Base-by-base conservation (phyloP, 1,140 invertebrate species). In the Druon quercuslanigerum region DNA sequence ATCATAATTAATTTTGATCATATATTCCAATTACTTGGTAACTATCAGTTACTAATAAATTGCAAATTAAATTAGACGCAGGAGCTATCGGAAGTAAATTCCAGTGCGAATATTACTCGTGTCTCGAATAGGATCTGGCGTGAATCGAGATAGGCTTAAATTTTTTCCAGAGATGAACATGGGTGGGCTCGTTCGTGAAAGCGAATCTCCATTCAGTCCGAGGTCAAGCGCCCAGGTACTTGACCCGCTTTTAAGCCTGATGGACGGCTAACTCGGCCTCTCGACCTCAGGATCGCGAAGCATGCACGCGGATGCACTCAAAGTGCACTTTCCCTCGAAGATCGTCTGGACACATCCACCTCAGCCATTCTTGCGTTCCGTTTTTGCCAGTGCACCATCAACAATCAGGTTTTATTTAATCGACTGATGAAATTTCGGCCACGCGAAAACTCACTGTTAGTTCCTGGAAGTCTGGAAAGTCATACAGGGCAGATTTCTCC, bases 381-480 rank as follows among this genome's bases (percentile, higher is more conserved):
- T 33, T 66, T 40, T 40, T 66, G 20, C 25, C 5, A 25, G 9
- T 57, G 19, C 19, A 13, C 19, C 11, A 19, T 25, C 51, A 52
- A 19, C 54, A n/a, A 57, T 57, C 56, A 57, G 56, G 56, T 57
- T 57, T 57, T 19, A 57, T 57, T 12, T 46, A 60, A 72, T 50
- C 6, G 16, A 14, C 25, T 54, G 20, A 11, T n/a, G 51, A 73
- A 73, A 54, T 73, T 73, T 54, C 17, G 72, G 46, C 60, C 72
- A 73, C 33, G 46, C 51, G 66, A 78, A 57, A 72, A 76, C 46
- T 57, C 75, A 84, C 82, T 74, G 79, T 73, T 56, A 66, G 76
- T 86, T 85, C 85, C 66, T 51, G 81, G 84, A 86, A 85, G 81
- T 70, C 73, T 85, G 75, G 82, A 83, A 85, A 86, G 82, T 82